Conservation (phyloP, 2,797 vertebrate genomes). For the Steatocranus sp. region DNA sequence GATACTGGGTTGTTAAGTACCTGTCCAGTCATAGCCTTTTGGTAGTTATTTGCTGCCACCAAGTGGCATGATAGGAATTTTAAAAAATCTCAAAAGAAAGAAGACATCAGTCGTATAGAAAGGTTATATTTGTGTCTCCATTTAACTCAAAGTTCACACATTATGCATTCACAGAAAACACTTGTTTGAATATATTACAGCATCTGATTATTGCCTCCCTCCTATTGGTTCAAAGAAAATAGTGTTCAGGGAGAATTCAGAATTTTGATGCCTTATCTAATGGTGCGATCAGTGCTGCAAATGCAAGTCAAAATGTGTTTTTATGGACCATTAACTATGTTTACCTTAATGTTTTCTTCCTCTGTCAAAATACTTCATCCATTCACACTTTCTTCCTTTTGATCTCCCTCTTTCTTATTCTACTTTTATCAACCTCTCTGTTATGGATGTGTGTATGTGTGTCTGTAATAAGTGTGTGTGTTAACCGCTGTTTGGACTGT, state of each 20-base stretch:
- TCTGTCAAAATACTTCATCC: constrained; percentile 40
- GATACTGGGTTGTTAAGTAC: background rate
- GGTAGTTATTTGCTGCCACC: constrained; percentile 64
- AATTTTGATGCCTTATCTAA: constrained; percentile 27
- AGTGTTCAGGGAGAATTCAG: constrained; percentile 1
- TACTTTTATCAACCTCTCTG: constrained; percentile 15
- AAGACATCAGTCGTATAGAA: background rate
- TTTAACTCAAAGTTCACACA: background rate
- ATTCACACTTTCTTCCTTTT: constrained; percentile 13
- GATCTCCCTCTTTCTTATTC: background rate
- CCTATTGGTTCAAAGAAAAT: constrained; percentile 8
- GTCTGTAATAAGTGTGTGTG: constrained; percentile 21
- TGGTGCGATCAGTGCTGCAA: constrained; percentile 34
- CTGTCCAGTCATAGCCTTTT: background rate
- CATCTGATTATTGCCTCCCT: constrained; percentile 30
- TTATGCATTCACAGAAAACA: background rate
- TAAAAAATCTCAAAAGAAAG: background rate
- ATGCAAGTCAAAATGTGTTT: constrained; percentile 56
- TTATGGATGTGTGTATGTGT: background rate
- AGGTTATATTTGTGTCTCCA: background rate
- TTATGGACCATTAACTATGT: constrained; percentile 51
- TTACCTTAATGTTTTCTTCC: constrained; percentile 43
- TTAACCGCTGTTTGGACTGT: constrained; percentile 90
- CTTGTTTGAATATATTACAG: background rate
- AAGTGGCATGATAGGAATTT: constrained; percentile 37